Evolutionary conservation across 2,888 invertebrate genomes (phyloP).

Genomic region (Mythimna albipuncta): DNA sequence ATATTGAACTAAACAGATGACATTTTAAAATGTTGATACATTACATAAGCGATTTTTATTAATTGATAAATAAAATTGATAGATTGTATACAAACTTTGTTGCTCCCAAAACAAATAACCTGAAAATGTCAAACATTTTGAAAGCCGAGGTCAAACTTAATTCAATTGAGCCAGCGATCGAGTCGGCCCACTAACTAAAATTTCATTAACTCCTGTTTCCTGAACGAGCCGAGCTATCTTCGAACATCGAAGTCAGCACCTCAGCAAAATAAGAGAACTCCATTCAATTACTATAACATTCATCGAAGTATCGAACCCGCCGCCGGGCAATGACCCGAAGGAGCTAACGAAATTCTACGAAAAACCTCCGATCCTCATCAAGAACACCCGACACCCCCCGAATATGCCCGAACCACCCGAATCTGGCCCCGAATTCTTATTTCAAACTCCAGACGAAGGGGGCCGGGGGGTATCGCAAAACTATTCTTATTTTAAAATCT

Average conservation of each 20-base stretch:
- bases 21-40: too few species aligned
- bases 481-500: slow-evolving; percentile 91
- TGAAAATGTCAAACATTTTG: slow-evolving; percentile 28
- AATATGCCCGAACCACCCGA: slow-evolving; percentile 85
- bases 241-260: slow-evolving; percentile 48
- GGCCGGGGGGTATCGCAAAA: slow-evolving; percentile 86
- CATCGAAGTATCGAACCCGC: slow-evolving; percentile 87
- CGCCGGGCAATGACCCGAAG: slow-evolving; percentile 84
- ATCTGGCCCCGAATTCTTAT: slow-evolving; percentile 90
- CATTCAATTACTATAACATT: slow-evolving; percentile 87
- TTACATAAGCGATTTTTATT: too few species aligned
- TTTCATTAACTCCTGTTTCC: slow-evolving; percentile 73
- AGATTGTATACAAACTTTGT: neutral
- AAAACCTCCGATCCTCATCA: slow-evolving; percentile 90
- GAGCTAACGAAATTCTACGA: slow-evolving; percentile 89
- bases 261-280: slow-evolving; percentile 66
- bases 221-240: slow-evolving; percentile 63
- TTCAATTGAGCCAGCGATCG: slow-evolving; percentile 47
- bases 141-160: slow-evolving; percentile 54
- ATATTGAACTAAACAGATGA: too few species aligned
- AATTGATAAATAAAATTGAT: too few species aligned
- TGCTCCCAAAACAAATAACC: slow-evolving; percentile 13
- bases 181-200: slow-evolving; percentile 67
- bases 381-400: slow-evolving; percentile 86
- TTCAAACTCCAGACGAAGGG: slow-evolving; percentile 89